Evolutionary conservation across 2,888 invertebrate genomes (phyloP).

Genomic region (Laothoe populi): DNA sequence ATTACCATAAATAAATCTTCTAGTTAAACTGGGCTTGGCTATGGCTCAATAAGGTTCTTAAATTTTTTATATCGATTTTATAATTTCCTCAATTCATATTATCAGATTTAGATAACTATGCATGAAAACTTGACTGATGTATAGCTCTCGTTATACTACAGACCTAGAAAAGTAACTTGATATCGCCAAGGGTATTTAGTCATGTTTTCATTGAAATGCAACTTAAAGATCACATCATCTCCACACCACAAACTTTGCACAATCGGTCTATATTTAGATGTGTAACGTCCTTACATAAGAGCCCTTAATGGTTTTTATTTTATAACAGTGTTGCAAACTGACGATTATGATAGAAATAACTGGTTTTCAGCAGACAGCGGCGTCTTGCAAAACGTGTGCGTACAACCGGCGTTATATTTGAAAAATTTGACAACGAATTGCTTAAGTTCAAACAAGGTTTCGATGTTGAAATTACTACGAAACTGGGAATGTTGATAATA

Average conservation of each 20-base stretch:
- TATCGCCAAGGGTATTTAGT: too few species aligned
- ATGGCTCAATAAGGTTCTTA: too few species aligned
- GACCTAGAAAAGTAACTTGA: too few species aligned
- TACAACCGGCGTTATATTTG: constrained; percentile 29
- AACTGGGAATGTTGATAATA: constrained; percentile 24
- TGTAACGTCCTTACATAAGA: constrained; percentile 34
- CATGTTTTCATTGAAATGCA: too few species aligned
- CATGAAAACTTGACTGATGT: too few species aligned
- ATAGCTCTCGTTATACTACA: too few species aligned
- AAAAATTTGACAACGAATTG: constrained; percentile 36
- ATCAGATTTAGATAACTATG: too few species aligned
- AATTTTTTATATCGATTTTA: too few species aligned
- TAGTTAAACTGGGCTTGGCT: too few species aligned
- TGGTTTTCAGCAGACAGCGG: constrained; percentile 34
- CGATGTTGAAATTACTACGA: constrained; percentile 12
- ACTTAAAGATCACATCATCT: not conserved
- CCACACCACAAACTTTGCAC: constrained; percentile 2
- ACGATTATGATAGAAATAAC: constrained; percentile 34
- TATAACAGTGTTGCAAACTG: constrained; percentile 34
- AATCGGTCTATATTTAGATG: constrained; percentile 23
- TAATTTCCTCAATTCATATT: too few species aligned
- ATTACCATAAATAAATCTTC: too few species aligned
- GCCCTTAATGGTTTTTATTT: constrained; percentile 33
- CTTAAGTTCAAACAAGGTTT: constrained; percentile 31
- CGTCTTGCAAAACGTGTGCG: constrained; percentile 41